Conservation (phyloP, 92 coral and sea anemone genomes). For the Palythoa grandis region DNA sequence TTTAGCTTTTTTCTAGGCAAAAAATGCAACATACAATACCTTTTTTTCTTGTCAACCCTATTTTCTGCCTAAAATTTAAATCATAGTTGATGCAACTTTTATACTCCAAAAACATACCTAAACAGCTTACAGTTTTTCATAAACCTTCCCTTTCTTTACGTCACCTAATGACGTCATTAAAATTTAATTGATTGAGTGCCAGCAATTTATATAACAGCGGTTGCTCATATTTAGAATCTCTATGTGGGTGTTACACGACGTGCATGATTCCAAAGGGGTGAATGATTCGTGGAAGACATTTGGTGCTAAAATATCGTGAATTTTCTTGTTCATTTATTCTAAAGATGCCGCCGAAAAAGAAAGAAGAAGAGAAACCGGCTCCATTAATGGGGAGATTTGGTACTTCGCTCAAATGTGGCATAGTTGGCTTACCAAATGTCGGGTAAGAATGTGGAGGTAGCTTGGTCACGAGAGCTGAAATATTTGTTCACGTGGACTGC, state of each 20-base stretch:
- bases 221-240: not conserved
- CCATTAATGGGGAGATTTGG: slow-evolving; percentile 98
- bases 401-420: slow-evolving; percentile 94
- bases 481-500: slow-evolving; percentile 14
- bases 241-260: slow-evolving; percentile 17
- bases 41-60: too few species aligned
- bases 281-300: slow-evolving; percentile 22
- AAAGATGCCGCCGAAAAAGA: slow-evolving; percentile 99
- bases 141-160: too few species aligned
- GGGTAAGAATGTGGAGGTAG: slow-evolving; percentile 71
- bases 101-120: too few species aligned
- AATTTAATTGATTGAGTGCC: not conserved
- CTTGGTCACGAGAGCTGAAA: slow-evolving; percentile 20
- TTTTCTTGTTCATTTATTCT: slow-evolving; percentile 55
- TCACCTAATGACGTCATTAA: too few species aligned
- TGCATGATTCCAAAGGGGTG: not conserved
- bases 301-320: slow-evolving; percentile 44
- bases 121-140: too few species aligned
- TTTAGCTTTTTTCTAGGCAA: too few species aligned
- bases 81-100: too few species aligned
- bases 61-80: too few species aligned
- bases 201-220: slow-evolving; percentile 11
- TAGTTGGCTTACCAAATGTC: slow-evolving; percentile 96
- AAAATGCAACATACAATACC: too few species aligned
- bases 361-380: slow-evolving; percentile 84